These are phyloP conservation scores for Amphipoea lucens DNA, from an alignment of 2,888 invertebrate genomes.

Conservation along the genomic window DNA sequence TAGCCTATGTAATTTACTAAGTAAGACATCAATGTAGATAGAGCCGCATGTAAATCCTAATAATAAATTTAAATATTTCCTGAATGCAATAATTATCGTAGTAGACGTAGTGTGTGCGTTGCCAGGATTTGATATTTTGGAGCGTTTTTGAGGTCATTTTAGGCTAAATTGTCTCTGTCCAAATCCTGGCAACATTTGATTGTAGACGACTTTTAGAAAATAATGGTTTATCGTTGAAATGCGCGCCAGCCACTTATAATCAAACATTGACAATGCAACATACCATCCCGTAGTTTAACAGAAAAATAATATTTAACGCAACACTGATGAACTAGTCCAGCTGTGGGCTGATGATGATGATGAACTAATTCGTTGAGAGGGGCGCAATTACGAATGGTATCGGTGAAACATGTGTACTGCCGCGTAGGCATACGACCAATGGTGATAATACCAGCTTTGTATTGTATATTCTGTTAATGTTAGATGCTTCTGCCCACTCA, in stretches of 20 bases:
- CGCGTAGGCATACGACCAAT: conserved; percentile 23
- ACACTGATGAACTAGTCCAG: not conserved
- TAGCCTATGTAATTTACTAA: conserved; percentile 45
- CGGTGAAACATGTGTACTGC: conserved; percentile 10
- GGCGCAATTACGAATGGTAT: not conserved
- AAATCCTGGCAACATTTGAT: conserved; percentile 32
- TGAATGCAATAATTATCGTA: conserved; percentile 53
- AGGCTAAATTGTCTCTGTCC: conserved; percentile 10
- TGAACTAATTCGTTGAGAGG: not conserved
- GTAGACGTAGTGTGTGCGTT: conserved; percentile 32
- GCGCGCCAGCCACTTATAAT: not conserved
- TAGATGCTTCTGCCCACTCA: conserved; percentile 3
- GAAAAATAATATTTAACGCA: not conserved
- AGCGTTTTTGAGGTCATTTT: not conserved
- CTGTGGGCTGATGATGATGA: not conserved
- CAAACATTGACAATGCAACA: conserved; percentile 8
- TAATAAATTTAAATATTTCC: conserved; percentile 29
- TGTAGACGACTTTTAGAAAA: conserved; percentile 29
- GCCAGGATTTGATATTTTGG: conserved; percentile 19
- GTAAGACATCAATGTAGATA: conserved; percentile 49
- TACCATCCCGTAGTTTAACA: conserved; percentile 4
- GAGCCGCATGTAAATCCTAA: conserved; percentile 39
- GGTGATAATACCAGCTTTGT: conserved; percentile 31
- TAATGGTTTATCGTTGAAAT: not conserved
- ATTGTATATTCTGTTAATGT: conserved; percentile 16